Evolutionary conservation across 2,113 vertebrate species (phyloP), one percentile per base, ranked within the genome.

Genomic region (Trogon melanurus): DNA sequence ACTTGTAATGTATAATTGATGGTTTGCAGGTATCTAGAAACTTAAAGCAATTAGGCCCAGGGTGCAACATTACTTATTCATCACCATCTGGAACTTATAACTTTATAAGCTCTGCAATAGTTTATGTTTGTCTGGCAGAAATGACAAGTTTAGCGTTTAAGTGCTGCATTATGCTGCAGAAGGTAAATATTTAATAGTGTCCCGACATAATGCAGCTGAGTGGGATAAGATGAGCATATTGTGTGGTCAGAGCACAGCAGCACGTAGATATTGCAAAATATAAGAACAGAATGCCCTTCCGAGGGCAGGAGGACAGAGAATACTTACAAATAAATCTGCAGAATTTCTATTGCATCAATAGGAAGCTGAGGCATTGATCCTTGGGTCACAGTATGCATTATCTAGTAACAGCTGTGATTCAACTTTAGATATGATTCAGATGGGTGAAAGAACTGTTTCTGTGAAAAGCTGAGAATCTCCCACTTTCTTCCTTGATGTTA

Each of bases 101-200:
- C 74, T 96, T 79, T 67, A 64, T 81, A 93, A 92, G 32, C 60
- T 19, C 10, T 87, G 76, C 61, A 91, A 67, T 91, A 74, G 95
- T 96, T 97, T 96, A 79, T 91, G 83, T 97, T 95, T 97, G 89
- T 90, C 86, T 97, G 93, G 67, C 76, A 97, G 85, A 97, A 96
- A 95, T 90, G 85, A 86, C 81, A 95, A 95, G 60, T 94, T 95
- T 93, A 79, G 56, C 1, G 1, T 91, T 95, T 79, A 92, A 97
- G 91, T 86, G 85, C 92, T 96, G 82, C 92, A 95, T 88, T 93
- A 90, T 96, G 91, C 93, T 96, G 96, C 89, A 87, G 92, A 93
- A 95, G 66, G 91, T 97, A 97, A 95, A 97, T 97, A 96, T 97
- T 97, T 97, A 97, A 97, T 96, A 73, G 62, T 93, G 71, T 82